Evolutionary conservation across 2,888 invertebrate species (phyloP), one percentile per base, ranked within the genome.

Genomic region (Drosophila paramelanica): DNA sequence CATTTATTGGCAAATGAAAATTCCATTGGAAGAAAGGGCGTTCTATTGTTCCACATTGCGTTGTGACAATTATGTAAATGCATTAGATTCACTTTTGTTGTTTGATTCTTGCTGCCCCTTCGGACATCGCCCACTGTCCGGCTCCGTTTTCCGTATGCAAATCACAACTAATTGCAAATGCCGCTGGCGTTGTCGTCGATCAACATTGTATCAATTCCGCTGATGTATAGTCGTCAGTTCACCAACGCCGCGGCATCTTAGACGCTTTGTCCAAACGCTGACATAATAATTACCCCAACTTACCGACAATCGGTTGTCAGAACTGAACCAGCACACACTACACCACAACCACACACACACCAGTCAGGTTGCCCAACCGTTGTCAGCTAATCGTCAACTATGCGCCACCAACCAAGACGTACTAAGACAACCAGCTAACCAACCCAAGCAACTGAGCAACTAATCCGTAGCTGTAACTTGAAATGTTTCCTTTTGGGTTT

Each of bases 251-350:
- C 57, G 53, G 67, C 73, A 61, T 64, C 60, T 67, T 64, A 52
- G 77, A 64, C 64, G 58, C 51, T 67, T 55, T 73, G 73, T 64
- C 64, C 77, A 61, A 66, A 50, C 60, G 66, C 81, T 81, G 84
- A 87, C 79, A 81, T 81, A 81, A 81, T 81, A 88, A 81, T 85
- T 75, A 81, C 82, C 82, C 69, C 85, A 81, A 62, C 67, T 69
- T 81, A 61, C 67, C 73, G 60, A 67, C 60, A 67, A 60, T 43
- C 47, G 61, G 53, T 51, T 41, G 38, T 46, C 31, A n/a, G 20
- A 42, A 31, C 20, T 39, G 31, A 52, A 31, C 43, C 38, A 17
- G 20, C 27, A 11, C n/a, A 3, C 20, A 25, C 14, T 2, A 25
- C 10, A 13, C 17, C 25, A 20, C 25, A 5, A 13, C 4, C 13